A percentile compares a stretch with the other conserved stretches of the same genome.
These are phyloP conservation scores for Fragum sueziense DNA, from an alignment of 2,888 invertebrate species.

Conservation along the genomic window DNA sequence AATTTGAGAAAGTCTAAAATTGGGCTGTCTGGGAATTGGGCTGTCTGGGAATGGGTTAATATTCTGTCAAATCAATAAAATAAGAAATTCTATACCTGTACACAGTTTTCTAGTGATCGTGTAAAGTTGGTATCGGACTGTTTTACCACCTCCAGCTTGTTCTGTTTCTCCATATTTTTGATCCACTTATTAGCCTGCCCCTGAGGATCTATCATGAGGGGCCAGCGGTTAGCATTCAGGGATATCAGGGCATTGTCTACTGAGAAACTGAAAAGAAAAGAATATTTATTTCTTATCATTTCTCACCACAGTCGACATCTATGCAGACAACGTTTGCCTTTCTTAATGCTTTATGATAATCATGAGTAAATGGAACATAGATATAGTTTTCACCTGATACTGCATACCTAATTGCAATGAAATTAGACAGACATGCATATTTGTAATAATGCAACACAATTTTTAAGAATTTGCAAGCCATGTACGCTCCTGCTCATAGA, in stretches of 20 bases:
- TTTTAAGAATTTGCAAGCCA: neutral
- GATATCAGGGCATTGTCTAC: conserved; percentile 81
- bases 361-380: too few relatives aligned
- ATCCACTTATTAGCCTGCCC: conserved; percentile 98
- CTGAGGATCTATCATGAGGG: conserved; percentile 82
- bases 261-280: conserved; percentile 82
- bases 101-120: conserved; percentile 89
- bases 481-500: too few relatives aligned
- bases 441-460: neutral
- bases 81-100: conserved; percentile 85
- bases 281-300: too few relatives aligned
- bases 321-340: too few relatives aligned
- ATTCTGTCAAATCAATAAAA: too few relatives aligned
- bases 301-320: too few relatives aligned
- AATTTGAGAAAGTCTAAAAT: too few relatives aligned
- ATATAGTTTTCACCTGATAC: too few relatives aligned
- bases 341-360: too few relatives aligned
- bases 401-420: too few relatives aligned
- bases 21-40: too few relatives aligned
- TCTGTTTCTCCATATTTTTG: conserved; percentile 94
- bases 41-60: too few relatives aligned
- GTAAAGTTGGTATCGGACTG: conserved; percentile 92
- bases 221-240: conserved; percentile 81
- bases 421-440: neutral
- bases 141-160: conserved; percentile 91